These are phyloP conservation scores for Cryptocephalus moraei DNA, from an alignment of 2,888 invertebrate species.

Conservation along the genomic window DNA sequence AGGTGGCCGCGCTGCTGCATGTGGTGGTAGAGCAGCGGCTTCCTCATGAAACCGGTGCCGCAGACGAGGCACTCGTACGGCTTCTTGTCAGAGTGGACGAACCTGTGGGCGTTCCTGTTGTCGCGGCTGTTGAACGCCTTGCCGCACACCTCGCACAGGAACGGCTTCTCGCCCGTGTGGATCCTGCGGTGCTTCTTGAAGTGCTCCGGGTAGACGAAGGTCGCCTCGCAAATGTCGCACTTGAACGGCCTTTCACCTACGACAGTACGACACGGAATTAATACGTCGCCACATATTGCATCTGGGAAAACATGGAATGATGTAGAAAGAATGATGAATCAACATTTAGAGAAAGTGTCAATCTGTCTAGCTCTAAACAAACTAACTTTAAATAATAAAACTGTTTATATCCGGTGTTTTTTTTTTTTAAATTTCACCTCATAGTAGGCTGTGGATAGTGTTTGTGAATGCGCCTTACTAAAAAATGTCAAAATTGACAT, in stretches of 20 bases:
- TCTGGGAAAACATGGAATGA: too few species aligned
- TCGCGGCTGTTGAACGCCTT: slow-evolving; percentile 77
- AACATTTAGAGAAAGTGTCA: too few species aligned
- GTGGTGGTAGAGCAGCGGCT: slow-evolving; percentile 65
- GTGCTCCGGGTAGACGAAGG: slow-evolving; percentile 75
- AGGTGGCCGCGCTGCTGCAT: slow-evolving; percentile 66
- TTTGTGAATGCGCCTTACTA: too few species aligned
- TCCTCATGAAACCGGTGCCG: slow-evolving; percentile 75
- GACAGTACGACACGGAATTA: not conserved
- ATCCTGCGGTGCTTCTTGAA: slow-evolving; percentile 70
- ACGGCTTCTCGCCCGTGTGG: slow-evolving; percentile 70
- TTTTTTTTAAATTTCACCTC: too few species aligned
- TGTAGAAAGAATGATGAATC: too few species aligned
- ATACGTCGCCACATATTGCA: too few species aligned
- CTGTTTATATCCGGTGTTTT: too few species aligned
- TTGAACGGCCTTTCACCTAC: slow-evolving; percentile 59
- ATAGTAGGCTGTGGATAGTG: too few species aligned
- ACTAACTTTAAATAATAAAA: too few species aligned
- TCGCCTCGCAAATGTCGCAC: slow-evolving; percentile 63
- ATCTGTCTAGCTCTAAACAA: too few species aligned
- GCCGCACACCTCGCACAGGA: slow-evolving; percentile 60
- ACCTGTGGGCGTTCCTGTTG: slow-evolving; percentile 75
- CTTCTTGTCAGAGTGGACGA: slow-evolving; percentile 77
- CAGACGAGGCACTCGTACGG: slow-evolving; percentile 77
- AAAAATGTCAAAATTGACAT: too few species aligned